Percentiles rank a stretch among this genome's conserved stretches.
Conservation (phyloP, 2,888 invertebrate species). For the Labia minor region DNA sequence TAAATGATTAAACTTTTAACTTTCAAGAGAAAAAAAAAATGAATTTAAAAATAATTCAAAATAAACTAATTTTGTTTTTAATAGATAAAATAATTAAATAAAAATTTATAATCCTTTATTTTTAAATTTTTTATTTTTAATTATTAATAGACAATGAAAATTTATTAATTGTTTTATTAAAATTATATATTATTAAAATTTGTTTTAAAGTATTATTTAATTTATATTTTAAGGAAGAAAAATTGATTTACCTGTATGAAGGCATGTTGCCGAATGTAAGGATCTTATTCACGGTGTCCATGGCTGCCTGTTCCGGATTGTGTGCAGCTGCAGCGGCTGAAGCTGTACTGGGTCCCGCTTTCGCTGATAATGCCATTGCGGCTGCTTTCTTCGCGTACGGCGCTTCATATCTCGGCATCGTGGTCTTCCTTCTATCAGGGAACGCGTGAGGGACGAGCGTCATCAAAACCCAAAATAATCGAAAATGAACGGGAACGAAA, state of each 20-base stretch:
- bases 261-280: constrained; percentile 65
- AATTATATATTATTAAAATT: too few species aligned
- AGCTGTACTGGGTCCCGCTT: constrained; percentile 40
- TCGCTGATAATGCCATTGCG: constrained; percentile 54
- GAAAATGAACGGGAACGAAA: constrained; percentile 19
- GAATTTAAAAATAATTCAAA: too few species aligned
- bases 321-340: constrained; percentile 48
- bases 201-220: too few species aligned
- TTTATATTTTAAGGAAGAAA: too few species aligned
- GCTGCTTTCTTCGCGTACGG: constrained; percentile 74
- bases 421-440: constrained; percentile 54
- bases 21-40: too few species aligned
- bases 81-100: too few species aligned
- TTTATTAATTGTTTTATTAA: too few species aligned
- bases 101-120: too few species aligned
- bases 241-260: constrained; percentile 67
- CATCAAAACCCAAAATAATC: constrained; percentile 4
- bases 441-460: constrained; percentile 15
- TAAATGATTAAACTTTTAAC: too few species aligned
- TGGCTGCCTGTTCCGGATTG: constrained; percentile 66
- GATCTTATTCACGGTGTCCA: constrained; percentile 73
- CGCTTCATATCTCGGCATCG: constrained; percentile 78
- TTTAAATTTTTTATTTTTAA: too few species aligned
- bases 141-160: too few species aligned
- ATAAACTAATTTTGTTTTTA: too few species aligned